Evolutionary conservation across 1,140 invertebrate species (phyloP).

Genomic region (Cephus cinctus): DNA sequence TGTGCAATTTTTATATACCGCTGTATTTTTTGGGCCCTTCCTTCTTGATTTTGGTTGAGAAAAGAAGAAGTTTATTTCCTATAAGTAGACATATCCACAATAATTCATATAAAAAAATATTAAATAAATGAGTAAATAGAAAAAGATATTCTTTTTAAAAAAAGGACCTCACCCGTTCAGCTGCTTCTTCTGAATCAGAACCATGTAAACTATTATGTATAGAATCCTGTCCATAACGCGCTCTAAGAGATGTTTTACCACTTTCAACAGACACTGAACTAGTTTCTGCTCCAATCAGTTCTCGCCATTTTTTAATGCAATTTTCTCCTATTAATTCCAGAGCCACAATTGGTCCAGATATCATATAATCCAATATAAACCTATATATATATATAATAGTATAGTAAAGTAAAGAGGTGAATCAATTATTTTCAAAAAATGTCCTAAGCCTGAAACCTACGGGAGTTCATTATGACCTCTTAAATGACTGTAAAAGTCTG

Average conservation of each 20-base stretch:
- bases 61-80: conserved; percentile 73
- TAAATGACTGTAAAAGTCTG: conserved; percentile 58
- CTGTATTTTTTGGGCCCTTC: conserved; percentile 56
- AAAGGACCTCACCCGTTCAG: conserved; percentile 56
- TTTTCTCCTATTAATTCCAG: conserved; percentile 76
- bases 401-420: too few species aligned
- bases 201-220: conserved; percentile 73
- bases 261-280: conserved; percentile 60
- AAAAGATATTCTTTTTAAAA: conserved; percentile 24
- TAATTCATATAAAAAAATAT: conserved; percentile 1
- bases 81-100: conserved; percentile 24
- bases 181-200: conserved; percentile 60
- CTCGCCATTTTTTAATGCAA: conserved; percentile 62
- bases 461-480: conserved; percentile 60
- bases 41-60: conserved; percentile 50
- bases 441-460: conserved; percentile 61
- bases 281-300: conserved; percentile 68
- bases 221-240: conserved; percentile 71
- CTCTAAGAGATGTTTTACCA: conserved; percentile 65
- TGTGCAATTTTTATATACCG: conserved; percentile 68
- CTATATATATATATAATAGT: conserved; percentile 33
- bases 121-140: conserved; percentile 2
- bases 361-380: conserved; percentile 63
- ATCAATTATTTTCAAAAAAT: not conserved
- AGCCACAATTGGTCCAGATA: conserved; percentile 70